Conservation (phyloP, 2,888 invertebrate genomes). For the Cataglyphis livida region DNA sequence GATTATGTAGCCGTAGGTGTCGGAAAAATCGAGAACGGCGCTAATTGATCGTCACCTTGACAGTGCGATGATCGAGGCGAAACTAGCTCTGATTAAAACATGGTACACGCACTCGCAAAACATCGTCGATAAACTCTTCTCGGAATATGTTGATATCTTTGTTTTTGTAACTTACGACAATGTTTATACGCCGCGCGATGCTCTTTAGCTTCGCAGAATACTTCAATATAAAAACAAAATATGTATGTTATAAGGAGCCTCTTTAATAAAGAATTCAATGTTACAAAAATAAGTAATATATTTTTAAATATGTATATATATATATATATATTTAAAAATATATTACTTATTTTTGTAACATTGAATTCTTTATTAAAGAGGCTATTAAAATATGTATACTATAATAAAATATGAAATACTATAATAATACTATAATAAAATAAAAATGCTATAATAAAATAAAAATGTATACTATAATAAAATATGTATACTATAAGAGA, state of each 20-base stretch:
- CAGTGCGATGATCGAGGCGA: conserved; percentile 42
- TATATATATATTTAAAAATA: neutral
- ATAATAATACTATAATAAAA: no score
- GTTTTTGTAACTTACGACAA: neutral
- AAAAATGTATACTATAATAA: no score
- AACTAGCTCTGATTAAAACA: conserved; percentile 39
- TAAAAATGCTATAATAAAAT: no score
- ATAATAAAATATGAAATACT: no score
- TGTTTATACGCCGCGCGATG: neutral
- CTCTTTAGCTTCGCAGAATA: neutral
- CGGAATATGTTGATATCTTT: neutral
- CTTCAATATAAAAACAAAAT: neutral
- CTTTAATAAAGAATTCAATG: neutral
- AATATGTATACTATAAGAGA: no score
- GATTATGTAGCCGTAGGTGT: conserved; percentile 61
- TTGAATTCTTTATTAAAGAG: no score
- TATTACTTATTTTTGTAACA: no score
- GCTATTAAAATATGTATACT: no score
- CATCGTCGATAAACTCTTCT: neutral
- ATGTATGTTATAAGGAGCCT: neutral
- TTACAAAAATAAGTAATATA: neutral
- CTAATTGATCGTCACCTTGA: conserved; percentile 47
- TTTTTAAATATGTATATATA: neutral
- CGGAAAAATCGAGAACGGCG: conserved; percentile 50
- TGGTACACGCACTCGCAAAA: conserved; percentile 13